Conservation (phyloP, 2,797 vertebrate species). For the Lithobates pipiens region DNA sequence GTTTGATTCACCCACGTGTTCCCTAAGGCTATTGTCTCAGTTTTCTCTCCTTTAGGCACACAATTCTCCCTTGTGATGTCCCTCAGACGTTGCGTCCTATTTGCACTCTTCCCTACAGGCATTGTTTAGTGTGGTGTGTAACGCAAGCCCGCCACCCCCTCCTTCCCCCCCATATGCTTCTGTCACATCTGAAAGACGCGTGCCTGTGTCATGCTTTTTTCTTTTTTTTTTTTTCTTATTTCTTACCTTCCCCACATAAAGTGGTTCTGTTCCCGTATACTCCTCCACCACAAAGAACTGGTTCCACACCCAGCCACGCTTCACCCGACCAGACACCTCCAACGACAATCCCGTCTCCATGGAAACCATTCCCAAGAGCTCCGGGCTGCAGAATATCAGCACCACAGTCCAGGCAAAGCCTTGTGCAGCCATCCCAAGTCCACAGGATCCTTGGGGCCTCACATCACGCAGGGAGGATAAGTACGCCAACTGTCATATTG, state of each 20-base stretch:
- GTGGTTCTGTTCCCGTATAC: constrained; percentile 95
- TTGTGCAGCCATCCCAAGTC: constrained; percentile 62
- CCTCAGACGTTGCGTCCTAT: constrained; percentile 13
- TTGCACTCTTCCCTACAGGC: constrained; percentile 2
- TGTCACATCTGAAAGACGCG: background rate
- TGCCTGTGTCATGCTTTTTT: background rate
- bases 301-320: constrained; percentile 99
- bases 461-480: constrained; percentile 65
- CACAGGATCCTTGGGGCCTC: constrained; percentile 56
- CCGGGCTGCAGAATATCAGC: constrained; percentile 69
- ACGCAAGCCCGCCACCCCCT: background rate
- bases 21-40: constrained; percentile 16
- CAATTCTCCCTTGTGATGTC: constrained; percentile 18
- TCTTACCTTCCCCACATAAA: constrained; percentile 97
- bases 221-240: background rate
- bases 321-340: constrained; percentile 86
- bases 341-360: constrained; percentile 71
- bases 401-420: constrained; percentile 64
- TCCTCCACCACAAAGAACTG: constrained; percentile 99
- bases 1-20: constrained; percentile 27
- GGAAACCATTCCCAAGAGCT: constrained; percentile 67
- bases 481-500: constrained; percentile 59
- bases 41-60: constrained; percentile 13
- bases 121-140: constrained; percentile 9
- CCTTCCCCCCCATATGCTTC: background rate